Evolutionary conservation across 1,140 invertebrate species (phyloP), one percentile per base, ranked within the genome.

Genomic region (Phortica variegata): DNA sequence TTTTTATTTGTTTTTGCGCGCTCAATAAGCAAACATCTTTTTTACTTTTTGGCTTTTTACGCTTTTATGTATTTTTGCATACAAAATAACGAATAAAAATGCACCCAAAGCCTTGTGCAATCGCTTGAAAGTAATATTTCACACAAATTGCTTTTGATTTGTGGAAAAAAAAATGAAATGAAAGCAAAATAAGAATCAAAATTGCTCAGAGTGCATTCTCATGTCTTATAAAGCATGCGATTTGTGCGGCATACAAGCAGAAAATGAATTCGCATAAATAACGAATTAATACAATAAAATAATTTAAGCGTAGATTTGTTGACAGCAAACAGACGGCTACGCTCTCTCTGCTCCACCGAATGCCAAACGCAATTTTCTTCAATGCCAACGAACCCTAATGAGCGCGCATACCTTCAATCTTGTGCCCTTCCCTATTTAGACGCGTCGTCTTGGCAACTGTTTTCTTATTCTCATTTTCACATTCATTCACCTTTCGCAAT

Each of bases 1-100:
- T 48, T 60, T 55, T 50, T 57, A 56, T 57, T 55, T 60, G 54
- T 54, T 54, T 66, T 52, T 52, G 56, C 48, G 36, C 53, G 60
- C 54, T 70, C 54, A 63, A 60, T 63, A 61, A 61, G 53, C 39
- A 45, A 48, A 43, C 18, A 17, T 32, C 45, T 32, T 43, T 42
- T 55, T 43, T 21, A 50, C 61, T 54, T 55, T 39, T 49, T 55
- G 37, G 31, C 26, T 40, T 41, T 33, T 42, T 21, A 16, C n/a
- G 20, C 29, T 42, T 52, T 29, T 46, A 3, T 37, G 23, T 41
- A n/a, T 6, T n/a, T n/a, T n/a, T n/a, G n/a, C n/a, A n/a, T n/a
- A n/a, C n/a, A n/a, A n/a, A n/a, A n/a, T 1, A 23, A 15, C 16
- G n/a, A 21, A 21, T 12, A 47, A 19, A 43, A 33, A 17, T 1